phyloP scores from a whole-genome alignment of 2,888 invertebrate genomes.

The Orthonevra nobilis region DNA sequence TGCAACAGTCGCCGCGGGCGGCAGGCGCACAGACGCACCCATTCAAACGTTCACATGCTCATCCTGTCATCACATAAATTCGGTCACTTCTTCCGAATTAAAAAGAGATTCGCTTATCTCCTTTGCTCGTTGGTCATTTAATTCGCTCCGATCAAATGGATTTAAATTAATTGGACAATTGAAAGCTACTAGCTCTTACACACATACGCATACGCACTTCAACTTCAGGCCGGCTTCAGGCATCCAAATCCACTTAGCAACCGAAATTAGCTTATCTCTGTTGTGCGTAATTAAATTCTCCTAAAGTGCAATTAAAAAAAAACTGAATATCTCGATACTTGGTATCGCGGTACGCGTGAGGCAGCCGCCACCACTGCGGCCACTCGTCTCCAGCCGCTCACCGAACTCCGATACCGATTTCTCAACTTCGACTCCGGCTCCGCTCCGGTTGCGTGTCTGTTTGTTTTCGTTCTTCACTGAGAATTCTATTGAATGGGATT shows the following conservation, averaged over 20 bases:
- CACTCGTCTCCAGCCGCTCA: too few relatives aligned
- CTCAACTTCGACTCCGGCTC: not conserved
- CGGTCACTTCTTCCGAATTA: constrained; percentile 54
- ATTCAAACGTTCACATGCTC: constrained; percentile 6
- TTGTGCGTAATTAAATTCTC: constrained; percentile 69
- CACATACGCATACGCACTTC: not conserved
- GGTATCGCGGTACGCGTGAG: constrained; percentile 33
- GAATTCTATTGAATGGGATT: constrained; percentile 55
- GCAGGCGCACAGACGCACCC: not conserved
- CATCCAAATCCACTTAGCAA: constrained; percentile 56
- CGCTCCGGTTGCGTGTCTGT: constrained; percentile 23
- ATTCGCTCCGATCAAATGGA: constrained; percentile 48
- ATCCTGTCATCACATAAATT: constrained; percentile 52
- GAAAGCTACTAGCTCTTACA: not conserved
- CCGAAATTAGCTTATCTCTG: constrained; percentile 68
- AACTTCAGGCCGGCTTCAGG: not conserved
- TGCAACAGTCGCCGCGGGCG: too few relatives aligned
- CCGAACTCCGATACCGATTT: too few relatives aligned
- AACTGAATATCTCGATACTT: constrained; percentile 56
- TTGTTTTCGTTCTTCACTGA: constrained; percentile 54
- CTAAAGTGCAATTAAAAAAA: constrained; percentile 68
- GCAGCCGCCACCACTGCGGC: constrained; percentile 26
- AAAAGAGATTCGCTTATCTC: constrained; percentile 67
- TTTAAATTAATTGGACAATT: constrained; percentile 60
- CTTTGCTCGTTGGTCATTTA: constrained; percentile 41